Base-by-base conservation (phyloP, 2,113 vertebrate genomes). In the Reinhardtius hippoglossoides region DNA sequence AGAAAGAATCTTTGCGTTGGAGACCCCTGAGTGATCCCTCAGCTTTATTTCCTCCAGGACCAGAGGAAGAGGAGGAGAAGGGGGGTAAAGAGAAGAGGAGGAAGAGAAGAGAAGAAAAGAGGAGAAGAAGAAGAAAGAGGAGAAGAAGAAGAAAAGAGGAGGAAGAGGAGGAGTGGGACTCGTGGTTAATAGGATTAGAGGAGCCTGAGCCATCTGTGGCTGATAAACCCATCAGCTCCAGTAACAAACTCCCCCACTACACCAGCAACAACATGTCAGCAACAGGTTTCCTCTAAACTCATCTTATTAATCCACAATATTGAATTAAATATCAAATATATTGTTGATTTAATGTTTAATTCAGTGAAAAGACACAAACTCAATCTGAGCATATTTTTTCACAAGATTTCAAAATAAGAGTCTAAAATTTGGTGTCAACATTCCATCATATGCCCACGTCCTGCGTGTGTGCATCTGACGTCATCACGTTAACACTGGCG, bases 181-280 rank as follows among this genome's bases (percentile, higher is more conserved):
- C 54, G 13, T 56, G 35, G 14, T 48, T 66, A 88, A 83, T 82
- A 84, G 84, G 91, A 91, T 92, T 91, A 89, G 7, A 79, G 8
- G 16, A 56, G 56, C n/a, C 27, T 74, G 81, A 67, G 52, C 89
- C 88, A 90, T 88, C 88, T 91, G 86, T 62, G 52, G 4, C 8
- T 60, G n/a, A 82, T 70, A 73, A 76, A 3, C 21, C 62, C 23
- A 3, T 35, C 35, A 40, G 21, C 44, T 64, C 44, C 35, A 18
- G 35, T 2, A 23, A 37, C 15, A 26, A 59, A 15, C 31, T 27
- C 6, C 14, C 42, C 10, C 21, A 75, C 44, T 23, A 52, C 14
- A 46, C 15, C 13, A 31, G 5, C 31, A 31, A 7, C 31, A 31
- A 31, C 31, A 27, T 5, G 27, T 27, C 27, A 46, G 4, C 44